Conservation (phyloP, 2,113 vertebrate species). For the Xyliphius kryptos region DNA sequence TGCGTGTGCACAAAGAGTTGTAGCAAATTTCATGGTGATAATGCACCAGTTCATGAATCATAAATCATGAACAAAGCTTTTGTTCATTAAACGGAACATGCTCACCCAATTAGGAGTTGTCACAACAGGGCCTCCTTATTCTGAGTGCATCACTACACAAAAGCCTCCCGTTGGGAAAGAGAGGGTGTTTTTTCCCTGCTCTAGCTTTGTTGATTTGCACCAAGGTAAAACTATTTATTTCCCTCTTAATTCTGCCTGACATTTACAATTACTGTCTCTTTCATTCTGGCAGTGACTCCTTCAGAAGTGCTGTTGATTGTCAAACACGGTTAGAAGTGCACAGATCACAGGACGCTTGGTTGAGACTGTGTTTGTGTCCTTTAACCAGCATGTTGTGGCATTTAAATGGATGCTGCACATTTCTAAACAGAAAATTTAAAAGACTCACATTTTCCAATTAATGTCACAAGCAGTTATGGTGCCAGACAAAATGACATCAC, state of each 20-base stretch:
- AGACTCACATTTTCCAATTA: conserved; percentile 47
- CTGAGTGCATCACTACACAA: conserved; percentile 22
- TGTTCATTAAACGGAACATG: conserved; percentile 41
- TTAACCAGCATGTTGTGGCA: conserved; percentile 34
- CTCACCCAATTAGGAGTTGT: conserved; percentile 47
- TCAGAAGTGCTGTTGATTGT: conserved; percentile 68
- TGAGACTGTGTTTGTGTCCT: conserved; percentile 46
- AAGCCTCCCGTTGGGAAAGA: conserved; percentile 36
- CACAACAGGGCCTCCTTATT: conserved; percentile 37
- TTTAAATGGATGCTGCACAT: conserved; percentile 40
- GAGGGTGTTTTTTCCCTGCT: conserved; percentile 27
- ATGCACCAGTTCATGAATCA: conserved; percentile 34
- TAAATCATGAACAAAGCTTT: conserved; percentile 33
- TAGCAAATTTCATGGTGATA: conserved; percentile 32
- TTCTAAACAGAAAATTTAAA: conserved; percentile 46
- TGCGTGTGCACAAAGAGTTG: conserved; percentile 3
- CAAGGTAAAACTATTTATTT: conserved; percentile 63
- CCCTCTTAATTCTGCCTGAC: conserved; percentile 67
- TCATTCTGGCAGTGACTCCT: conserved; percentile 60
- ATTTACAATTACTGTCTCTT: conserved; percentile 70
- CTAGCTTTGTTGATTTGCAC: conserved; percentile 44
- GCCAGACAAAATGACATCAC: conserved; percentile 13
- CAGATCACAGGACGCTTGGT: conserved; percentile 57
- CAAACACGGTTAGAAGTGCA: conserved; percentile 65
- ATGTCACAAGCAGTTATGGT: conserved; percentile 45